Percentiles rank a stretch among this genome's conserved stretches.
These are phyloP conservation scores for Agriotes lineatus DNA, from an alignment of 2,888 invertebrate genomes.

Conservation along the genomic window DNA sequence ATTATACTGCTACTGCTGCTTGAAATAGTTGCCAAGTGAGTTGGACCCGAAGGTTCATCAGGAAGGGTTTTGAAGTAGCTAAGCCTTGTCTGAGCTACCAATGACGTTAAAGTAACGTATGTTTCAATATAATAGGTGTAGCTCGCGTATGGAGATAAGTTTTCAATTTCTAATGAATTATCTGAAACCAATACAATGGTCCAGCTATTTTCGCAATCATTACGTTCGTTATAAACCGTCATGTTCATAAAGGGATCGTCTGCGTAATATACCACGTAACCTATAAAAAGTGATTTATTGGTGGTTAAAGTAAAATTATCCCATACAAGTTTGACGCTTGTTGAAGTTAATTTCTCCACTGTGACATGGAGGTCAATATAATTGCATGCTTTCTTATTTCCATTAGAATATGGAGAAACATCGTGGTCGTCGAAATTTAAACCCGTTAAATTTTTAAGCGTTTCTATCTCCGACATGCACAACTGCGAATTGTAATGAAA, in stretches of 20 bases:
- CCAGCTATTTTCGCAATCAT: constrained; percentile 57
- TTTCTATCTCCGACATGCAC: constrained; percentile 76
- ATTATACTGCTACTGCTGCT: constrained; percentile 61
- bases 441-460: constrained; percentile 67
- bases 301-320: constrained; percentile 53
- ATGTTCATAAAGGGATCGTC: constrained; percentile 68
- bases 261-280: constrained; percentile 75
- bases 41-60: constrained; percentile 68
- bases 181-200: constrained; percentile 53
- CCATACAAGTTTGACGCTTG: constrained; percentile 65
- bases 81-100: constrained; percentile 71
- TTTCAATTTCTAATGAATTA: constrained; percentile 57
- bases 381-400: constrained; percentile 77
- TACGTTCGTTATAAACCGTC: constrained; percentile 65
- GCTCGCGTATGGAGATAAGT: constrained; percentile 75
- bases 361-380: constrained; percentile 66
- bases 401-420: constrained; percentile 75
- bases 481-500: constrained; percentile 86
- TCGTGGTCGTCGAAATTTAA: constrained; percentile 67
- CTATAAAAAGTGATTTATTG: constrained; percentile 61
- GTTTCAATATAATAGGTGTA: constrained; percentile 81
- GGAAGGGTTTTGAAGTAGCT: constrained; percentile 75
- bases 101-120: constrained; percentile 42
- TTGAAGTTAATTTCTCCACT: constrained; percentile 60
- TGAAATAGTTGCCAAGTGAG: constrained; percentile 54